phyloP scores from a whole-genome alignment of 2,888 invertebrate genomes.

The Opisthograptis luteolata region DNA sequence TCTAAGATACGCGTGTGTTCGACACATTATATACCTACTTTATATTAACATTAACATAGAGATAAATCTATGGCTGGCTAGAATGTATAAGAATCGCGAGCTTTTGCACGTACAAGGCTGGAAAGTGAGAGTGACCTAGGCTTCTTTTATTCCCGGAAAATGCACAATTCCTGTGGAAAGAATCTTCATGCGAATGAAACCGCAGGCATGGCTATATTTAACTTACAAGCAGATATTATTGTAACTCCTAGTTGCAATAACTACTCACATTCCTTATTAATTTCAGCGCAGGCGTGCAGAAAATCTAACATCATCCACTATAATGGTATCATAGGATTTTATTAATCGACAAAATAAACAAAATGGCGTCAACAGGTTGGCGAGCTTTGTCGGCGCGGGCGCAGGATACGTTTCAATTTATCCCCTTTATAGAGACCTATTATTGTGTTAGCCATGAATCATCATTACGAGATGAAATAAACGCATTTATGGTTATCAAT shows the following conservation, averaged over 20 bases:
- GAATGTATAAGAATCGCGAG: no score
- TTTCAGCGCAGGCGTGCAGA: background rate
- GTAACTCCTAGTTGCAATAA: background rate
- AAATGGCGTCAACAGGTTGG: slow-evolving; percentile 42
- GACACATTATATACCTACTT: no score
- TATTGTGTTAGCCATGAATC: slow-evolving; percentile 43
- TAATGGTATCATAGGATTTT: slow-evolving; percentile 28
- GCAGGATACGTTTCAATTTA: slow-evolving; percentile 47
- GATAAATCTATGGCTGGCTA: no score
- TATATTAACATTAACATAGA: no score
- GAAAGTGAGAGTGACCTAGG: no score
- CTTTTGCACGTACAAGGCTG: no score
- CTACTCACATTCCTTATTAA: background rate
- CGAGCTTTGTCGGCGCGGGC: slow-evolving; percentile 48
- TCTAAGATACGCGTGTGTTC: slow-evolving; percentile 11
- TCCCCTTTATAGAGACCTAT: slow-evolving; percentile 44
- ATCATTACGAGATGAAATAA: slow-evolving; percentile 41
- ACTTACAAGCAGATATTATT: no score
- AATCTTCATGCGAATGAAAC: no score
- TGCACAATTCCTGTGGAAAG: no score
- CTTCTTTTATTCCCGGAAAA: no score
- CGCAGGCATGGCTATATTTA: no score
- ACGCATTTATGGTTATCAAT: slow-evolving; percentile 33
- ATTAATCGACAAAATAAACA: slow-evolving; percentile 53
- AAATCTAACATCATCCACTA: slow-evolving; percentile 22